Conservation (phyloP, 30 jellyfish, hydroid and myxozoan species). For the Hydractinia symbiolongicarpus region DNA sequence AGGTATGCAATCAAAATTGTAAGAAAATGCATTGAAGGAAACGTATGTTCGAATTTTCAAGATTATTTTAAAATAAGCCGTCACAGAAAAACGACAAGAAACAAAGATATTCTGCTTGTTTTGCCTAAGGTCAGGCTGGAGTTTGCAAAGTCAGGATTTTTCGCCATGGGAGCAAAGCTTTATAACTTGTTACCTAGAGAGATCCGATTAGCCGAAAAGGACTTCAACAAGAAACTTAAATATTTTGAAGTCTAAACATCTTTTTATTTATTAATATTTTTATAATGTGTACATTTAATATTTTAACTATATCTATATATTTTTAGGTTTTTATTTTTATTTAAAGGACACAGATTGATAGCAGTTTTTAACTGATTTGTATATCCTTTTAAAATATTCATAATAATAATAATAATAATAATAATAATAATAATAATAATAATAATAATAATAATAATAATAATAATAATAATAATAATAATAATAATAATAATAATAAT, state of each 20-base stretch:
- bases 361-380: too few relatives aligned
- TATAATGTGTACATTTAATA: too few relatives aligned
- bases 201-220: conserved; percentile 2
- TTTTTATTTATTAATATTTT: too few relatives aligned
- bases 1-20: conserved; percentile 42
- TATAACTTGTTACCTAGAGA: conserved; percentile 48
- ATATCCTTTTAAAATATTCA: too few relatives aligned
- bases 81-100: conserved; percentile 38
- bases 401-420: too few relatives aligned
- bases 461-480: too few relatives aligned
- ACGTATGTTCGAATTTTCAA: conserved; percentile 47
- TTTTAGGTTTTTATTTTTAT: too few relatives aligned
- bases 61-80: conserved; percentile 38
- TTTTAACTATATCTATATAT: too few relatives aligned
- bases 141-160: conserved; percentile 45
- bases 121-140: conserved; percentile 48
- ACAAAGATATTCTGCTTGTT: conserved; percentile 35
- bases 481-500: too few relatives aligned
- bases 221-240: neutral
- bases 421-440: too few relatives aligned
- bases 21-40: conserved; percentile 26
- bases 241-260: neutral
- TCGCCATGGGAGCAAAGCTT: conserved; percentile 58
- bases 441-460: too few relatives aligned
- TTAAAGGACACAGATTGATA: too few relatives aligned